Evolutionary conservation across 2,797 vertebrate species (phyloP).

Genomic region (Balearica regulorum): DNA sequence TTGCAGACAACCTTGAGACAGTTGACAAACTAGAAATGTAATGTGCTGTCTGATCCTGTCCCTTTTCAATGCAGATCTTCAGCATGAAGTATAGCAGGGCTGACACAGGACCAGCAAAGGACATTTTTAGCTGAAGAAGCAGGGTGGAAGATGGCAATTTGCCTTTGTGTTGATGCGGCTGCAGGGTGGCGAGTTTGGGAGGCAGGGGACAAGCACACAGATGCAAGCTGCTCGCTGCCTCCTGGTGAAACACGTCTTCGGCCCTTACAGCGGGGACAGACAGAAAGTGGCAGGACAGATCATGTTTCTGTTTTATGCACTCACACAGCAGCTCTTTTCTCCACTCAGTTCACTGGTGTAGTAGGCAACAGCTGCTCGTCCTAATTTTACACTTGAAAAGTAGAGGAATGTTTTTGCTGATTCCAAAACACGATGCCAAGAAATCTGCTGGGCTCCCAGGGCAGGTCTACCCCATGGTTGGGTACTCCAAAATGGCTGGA

Average conservation of each 20-base stretch:
- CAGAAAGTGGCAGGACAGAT: neutral
- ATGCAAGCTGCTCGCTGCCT: neutral
- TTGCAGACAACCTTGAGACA: conserved; percentile 24
- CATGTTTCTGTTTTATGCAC: neutral
- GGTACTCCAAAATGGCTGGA: neutral
- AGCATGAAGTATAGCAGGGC: neutral
- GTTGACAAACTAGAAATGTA: conserved; percentile 17
- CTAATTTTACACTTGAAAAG: neutral
- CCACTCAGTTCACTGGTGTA: neutral
- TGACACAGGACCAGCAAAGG: conserved; percentile 20
- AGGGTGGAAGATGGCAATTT: neutral
- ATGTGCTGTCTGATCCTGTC: neutral
- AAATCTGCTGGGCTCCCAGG: neutral
- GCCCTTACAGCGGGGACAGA: neutral
- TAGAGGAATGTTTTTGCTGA: neutral
- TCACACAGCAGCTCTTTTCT: neutral
- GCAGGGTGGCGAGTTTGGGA: neutral
- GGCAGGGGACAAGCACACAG: neutral
- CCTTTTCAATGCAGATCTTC: neutral
- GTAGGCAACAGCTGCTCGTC: neutral
- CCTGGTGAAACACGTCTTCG: rapidly evolving
- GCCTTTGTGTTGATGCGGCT: neutral
- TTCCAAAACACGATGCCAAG: neutral
- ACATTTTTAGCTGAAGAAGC: neutral
- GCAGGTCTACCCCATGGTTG: neutral